phyloP scores from a whole-genome alignment of 1,140 invertebrate species.

The Drosophila obscura region DNA sequence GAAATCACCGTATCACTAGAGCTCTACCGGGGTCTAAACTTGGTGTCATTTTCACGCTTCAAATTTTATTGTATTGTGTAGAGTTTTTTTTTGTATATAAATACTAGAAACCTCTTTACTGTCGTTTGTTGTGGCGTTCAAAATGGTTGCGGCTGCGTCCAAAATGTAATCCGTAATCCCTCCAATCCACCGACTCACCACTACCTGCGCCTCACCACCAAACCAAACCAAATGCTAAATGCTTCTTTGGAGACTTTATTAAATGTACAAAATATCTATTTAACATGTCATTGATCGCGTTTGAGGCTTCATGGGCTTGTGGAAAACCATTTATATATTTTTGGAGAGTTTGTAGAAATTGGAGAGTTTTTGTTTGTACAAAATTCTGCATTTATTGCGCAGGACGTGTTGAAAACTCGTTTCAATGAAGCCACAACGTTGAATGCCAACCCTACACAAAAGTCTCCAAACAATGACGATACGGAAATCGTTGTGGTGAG shows the following conservation, averaged over 20 bases:
- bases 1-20: constrained; percentile 78
- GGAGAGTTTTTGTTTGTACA: constrained; percentile 30
- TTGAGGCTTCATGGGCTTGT: constrained; percentile 27
- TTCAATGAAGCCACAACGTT: constrained; percentile 62
- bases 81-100: constrained; percentile 30
- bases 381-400: constrained; percentile 58
- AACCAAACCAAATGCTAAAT: constrained; percentile 54
- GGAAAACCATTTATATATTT: constrained; percentile 33
- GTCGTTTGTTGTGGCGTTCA: constrained; percentile 66
- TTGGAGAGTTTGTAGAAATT: constrained; percentile 21
- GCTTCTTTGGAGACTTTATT: constrained; percentile 47
- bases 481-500: constrained; percentile 83
- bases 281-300: constrained; percentile 2
- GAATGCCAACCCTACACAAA: constrained; percentile 19
- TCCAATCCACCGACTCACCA: constrained; percentile 47
- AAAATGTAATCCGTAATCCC: constrained; percentile 54
- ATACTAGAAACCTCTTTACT: constrained; percentile 30
- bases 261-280: constrained; percentile 33
- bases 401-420: constrained; percentile 73
- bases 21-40: constrained; percentile 75
- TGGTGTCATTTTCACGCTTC: constrained; percentile 82
- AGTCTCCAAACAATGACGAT: constrained; percentile 52
- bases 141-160: constrained; percentile 67
- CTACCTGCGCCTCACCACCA: constrained; percentile 29
- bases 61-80: constrained; percentile 47